Percentiles rank a stretch among this genome's conserved stretches.
phyloP scores from a whole-genome alignment of 2,113 vertebrate species.

The Datnioides undecimradiatus region DNA sequence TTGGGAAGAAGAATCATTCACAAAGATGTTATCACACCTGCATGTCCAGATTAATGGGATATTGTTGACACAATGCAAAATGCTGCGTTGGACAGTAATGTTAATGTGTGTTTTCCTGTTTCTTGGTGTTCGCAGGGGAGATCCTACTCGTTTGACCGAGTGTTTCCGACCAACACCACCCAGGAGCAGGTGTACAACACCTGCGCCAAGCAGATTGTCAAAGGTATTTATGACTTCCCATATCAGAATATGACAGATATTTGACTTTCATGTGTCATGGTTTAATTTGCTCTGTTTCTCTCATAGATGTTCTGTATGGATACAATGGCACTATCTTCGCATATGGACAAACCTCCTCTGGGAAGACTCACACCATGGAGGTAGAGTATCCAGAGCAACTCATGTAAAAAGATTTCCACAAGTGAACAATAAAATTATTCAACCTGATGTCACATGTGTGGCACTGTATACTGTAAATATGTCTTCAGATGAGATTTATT shows the following conservation, averaged over 20 bases:
- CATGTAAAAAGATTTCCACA: background rate
- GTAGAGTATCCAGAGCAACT: constrained; percentile 67
- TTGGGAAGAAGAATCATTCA: background rate
- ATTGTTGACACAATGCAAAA: background rate
- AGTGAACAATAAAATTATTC: background rate
- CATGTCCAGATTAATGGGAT: background rate
- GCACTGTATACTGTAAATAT: no score
- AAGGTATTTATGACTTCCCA: constrained; percentile 80
- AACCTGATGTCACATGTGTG: background rate
- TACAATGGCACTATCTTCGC: constrained; percentile 97
- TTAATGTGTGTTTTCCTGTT: background rate
- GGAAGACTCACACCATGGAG: constrained; percentile 98
- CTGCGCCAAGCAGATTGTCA: constrained; percentile 95
- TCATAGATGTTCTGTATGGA: constrained; percentile 90
- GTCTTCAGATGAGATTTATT: no score
- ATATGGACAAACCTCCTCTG: constrained; percentile 95
- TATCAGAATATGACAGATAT: background rate
- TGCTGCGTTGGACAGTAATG: background rate
- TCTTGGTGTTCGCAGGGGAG: constrained; percentile 84
- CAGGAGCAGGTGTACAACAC: constrained; percentile 97
- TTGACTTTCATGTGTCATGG: background rate
- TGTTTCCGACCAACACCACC: constrained; percentile 95
- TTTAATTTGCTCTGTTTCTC: background rate
- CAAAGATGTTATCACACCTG: background rate
- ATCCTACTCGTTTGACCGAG: constrained; percentile 90